Base-by-base conservation (phyloP, 2,888 invertebrate species). In the Diadegma fenestrale region DNA sequence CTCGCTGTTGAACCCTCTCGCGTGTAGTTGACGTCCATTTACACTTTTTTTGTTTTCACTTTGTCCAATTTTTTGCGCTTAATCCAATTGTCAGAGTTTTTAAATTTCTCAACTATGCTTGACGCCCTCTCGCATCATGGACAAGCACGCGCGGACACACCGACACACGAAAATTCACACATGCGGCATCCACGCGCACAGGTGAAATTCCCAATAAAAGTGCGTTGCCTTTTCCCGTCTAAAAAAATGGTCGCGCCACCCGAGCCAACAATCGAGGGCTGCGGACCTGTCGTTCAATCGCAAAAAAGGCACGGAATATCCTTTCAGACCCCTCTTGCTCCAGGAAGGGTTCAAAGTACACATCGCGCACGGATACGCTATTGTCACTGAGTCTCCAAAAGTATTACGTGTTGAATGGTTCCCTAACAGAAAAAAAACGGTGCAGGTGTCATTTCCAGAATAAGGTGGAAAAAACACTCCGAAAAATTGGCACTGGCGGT, bases 11-110 rank as follows among this genome's bases (percentile, higher is more conserved):
- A 54, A 76, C 72, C 79, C 85, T 82, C 82, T 66, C 82, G 80
- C 73, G 48, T 82, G 63, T 54, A 61, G 48, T 26, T 80, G 82
- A 80, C 80, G 51, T 58, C 43, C 54, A 73, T 64, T 54, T 58
- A 19, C 68, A 33, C 26, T 69, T 54, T 61, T 77, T 80, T 68
- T 76, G 48, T 45, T 7, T 45, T 22, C 66, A 45, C 22, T 66
- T 43, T 64, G 22, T n/a, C 26, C 37, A 12, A n/a, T 73, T 80
- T 84, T 66, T 19, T 71, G 41, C 75, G 71, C 71, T 86, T 86
- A 82, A 86, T 86, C 48, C 80, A 86, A 86, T 86, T 80, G 82
- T 80, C 72, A 66, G 71, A 80, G 82, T 82, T 86, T 86, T 73
- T 19, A 78, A 80, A 86, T 82, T 77, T 82, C 80, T 54, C 63